A percentile compares a stretch with the other conserved stretches of the same genome.
Evolutionary conservation across 1,140 invertebrate genomes (phyloP).

Genomic region (Penaeus indicus): DNA sequence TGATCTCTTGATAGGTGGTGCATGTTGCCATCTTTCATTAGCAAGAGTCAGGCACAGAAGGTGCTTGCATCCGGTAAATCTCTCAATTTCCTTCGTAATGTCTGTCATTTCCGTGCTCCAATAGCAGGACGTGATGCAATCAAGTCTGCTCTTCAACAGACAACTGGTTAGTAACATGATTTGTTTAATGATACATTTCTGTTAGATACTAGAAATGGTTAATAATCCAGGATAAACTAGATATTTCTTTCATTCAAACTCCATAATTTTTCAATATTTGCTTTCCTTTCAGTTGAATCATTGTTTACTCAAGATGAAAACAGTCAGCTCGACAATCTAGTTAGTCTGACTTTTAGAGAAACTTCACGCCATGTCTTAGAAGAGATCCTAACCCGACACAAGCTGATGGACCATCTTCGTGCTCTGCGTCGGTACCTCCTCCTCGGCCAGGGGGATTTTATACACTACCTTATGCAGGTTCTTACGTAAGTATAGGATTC

Average conservation of each 20-base stretch:
- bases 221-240: no score
- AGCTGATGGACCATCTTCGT: constrained; percentile 90
- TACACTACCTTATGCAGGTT: constrained; percentile 91
- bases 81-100: constrained; percentile 92
- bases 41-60: constrained; percentile 79
- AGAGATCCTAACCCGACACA: constrained; percentile 87
- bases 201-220: no score
- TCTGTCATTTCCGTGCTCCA: constrained; percentile 80
- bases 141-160: constrained; percentile 61
- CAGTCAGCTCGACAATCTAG: constrained; percentile 81
- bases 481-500: constrained; percentile 79
- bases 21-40: constrained; percentile 87
- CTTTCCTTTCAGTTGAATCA: constrained; percentile 74
- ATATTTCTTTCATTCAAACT: background rate
- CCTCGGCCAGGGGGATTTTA: constrained; percentile 95
- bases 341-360: constrained; percentile 87
- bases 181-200: background rate
- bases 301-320: constrained; percentile 81
- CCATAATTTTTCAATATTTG: background rate
- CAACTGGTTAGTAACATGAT: constrained; percentile 43
- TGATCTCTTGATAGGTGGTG: constrained; percentile 72
- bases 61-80: constrained; percentile 94
- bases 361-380: constrained; percentile 89
- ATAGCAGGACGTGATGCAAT: constrained; percentile 78
- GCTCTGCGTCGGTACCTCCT: constrained; percentile 91